Evolutionary conservation across 2,113 vertebrate genomes (phyloP), one percentile per base, ranked within the genome.

Genomic region (Melanotaenia duboulayi): DNA sequence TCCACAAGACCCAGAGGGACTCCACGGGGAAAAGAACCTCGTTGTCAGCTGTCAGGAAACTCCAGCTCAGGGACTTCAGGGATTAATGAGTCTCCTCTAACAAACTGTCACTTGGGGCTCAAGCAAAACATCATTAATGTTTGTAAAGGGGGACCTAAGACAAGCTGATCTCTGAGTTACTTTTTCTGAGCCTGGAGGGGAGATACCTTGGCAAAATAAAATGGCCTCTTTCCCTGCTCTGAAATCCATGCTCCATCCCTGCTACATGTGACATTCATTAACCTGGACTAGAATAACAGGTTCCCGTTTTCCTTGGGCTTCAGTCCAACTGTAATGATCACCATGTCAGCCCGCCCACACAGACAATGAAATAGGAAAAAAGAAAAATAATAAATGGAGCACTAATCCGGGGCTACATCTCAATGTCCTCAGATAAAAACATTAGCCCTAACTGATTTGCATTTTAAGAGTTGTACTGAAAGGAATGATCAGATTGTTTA

Each of bases 191-290:
- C 81, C 82, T 78, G 52, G 46, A 76, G 62, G 79, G 80, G 72
- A 83, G 65, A 76, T 68, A 80, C 75, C 75, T 84, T 20, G 4
- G 54, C 46, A 19, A 77, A 87, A 80, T 80, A 65, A 89, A 83
- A 28, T 12, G 58, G 13, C 59, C 76, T 87, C 65, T 78, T 62
- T 74, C 80, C 68, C 39, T n/a, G 17, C 44, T 49, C 76, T 71
- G 73, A 32, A 39, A 71, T 37, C 62, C n/a, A 14, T 19, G 11
- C 81, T 74, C 65, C 74, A 63, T 83, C 74, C 65, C 60, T 16
- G 42, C 50, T 68, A 74, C 61, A 84, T 75, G 54, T 81, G 83
- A 89, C 84, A 90, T 80, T 88, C 78, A 88, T 90, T 91, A 91
- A 88, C 80, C 79, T 48, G 14, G 54, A 63, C 68, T 54, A 74